These are phyloP conservation scores for Eurytoma californica DNA, from an alignment of 2,888 invertebrate species.

Conservation along the genomic window DNA sequence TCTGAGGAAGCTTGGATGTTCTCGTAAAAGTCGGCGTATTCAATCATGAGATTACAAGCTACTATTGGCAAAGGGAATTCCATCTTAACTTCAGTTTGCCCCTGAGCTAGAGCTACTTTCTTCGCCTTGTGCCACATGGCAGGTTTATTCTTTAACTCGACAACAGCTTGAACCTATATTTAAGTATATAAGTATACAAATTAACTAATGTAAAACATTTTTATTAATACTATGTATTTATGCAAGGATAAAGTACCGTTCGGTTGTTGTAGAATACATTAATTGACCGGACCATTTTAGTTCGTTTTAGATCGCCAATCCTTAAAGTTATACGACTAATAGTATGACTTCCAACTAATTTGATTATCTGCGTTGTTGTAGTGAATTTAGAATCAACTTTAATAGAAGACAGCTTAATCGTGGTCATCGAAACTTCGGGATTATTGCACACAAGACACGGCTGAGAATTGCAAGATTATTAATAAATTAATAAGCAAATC, in stretches of 20 bases:
- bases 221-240: background rate
- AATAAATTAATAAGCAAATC: background rate
- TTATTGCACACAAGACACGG: slow-evolving; percentile 99
- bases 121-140: slow-evolving; percentile 98
- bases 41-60: slow-evolving; percentile 98
- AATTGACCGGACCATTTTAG: slow-evolving; percentile 97
- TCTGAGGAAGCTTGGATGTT: slow-evolving; percentile 95
- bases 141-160: slow-evolving; percentile 97
- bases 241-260: slow-evolving; percentile 79
- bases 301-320: slow-evolving; percentile 95
- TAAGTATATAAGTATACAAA: background rate
- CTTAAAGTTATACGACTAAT: slow-evolving; percentile 95
- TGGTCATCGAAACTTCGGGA: slow-evolving; percentile 94
- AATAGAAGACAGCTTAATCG: slow-evolving; percentile 93
- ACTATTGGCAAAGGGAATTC: slow-evolving; percentile 98
- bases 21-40: slow-evolving; percentile 98
- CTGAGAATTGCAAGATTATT: slow-evolving; percentile 43
- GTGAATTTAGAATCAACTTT: slow-evolving; percentile 98
- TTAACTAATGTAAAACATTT: slow-evolving; percentile 1
- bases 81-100: slow-evolving; percentile 96
- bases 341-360: slow-evolving; percentile 95
- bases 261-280: slow-evolving; percentile 98
- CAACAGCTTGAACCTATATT: slow-evolving; percentile 85
- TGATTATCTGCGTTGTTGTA: slow-evolving; percentile 97
- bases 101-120: slow-evolving; percentile 90